Conservation (phyloP, 1,140 invertebrate species). For the Listronotus oregonensis region DNA sequence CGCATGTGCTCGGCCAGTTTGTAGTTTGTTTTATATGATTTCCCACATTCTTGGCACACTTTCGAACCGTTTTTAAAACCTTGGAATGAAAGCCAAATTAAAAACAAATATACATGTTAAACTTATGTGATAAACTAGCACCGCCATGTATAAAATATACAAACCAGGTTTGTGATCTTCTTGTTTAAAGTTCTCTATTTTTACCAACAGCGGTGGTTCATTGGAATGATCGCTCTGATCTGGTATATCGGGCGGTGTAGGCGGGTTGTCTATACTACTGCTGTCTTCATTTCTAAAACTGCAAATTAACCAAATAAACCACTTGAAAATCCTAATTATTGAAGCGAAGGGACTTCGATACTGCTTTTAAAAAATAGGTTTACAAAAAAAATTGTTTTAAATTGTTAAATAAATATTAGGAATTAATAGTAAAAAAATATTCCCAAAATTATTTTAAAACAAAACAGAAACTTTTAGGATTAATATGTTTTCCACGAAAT, state of each 20-base stretch:
- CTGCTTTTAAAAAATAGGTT: no score
- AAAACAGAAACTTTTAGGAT: no score
- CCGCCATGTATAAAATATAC: no score
- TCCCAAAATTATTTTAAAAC: no score
- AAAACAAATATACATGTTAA: no score
- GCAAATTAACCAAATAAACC: background rate
- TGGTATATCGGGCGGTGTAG: background rate
- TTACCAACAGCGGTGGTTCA: background rate
- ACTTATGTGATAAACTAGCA: no score
- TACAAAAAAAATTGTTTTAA: no score
- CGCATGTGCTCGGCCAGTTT: slow-evolving; percentile 78
- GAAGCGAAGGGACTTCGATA: no score
- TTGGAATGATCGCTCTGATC: slow-evolving; percentile 13
- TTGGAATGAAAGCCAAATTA: background rate
- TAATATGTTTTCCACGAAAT: no score
- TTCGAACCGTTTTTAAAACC: slow-evolving; percentile 59
- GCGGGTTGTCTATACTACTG: slow-evolving; percentile 8
- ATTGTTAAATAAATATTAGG: no score
- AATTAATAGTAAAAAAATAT: no score
- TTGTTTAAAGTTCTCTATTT: background rate
- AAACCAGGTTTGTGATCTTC: background rate
- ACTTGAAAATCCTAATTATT: slow-evolving; percentile 2
- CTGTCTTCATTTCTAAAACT: slow-evolving; percentile 26
- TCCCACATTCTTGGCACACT: slow-evolving; percentile 63
- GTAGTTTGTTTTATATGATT: slow-evolving; percentile 65